Conservation (phyloP, 1,140 invertebrate species). For the Archivesica marissinica region DNA sequence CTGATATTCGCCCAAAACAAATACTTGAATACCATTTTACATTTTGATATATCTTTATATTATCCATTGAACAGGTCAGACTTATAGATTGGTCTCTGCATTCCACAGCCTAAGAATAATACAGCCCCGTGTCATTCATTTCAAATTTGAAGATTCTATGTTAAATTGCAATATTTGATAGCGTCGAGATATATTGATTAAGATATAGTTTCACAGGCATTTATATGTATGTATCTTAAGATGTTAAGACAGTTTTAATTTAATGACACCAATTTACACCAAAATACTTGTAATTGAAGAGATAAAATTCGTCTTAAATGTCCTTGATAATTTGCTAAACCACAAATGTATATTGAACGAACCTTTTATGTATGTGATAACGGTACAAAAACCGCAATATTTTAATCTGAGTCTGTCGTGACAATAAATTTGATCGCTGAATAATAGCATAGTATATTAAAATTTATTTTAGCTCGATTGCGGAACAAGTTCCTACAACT, state of each 20-base stretch:
- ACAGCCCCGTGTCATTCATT: background rate
- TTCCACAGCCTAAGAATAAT: background rate
- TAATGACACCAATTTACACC: slow-evolving; percentile 30
- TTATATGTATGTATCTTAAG: background rate
- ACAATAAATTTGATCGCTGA: too few relatives aligned
- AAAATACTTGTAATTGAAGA: slow-evolving; percentile 1
- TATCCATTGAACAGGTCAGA: slow-evolving; percentile 15
- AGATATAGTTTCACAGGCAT: slow-evolving; percentile 29
- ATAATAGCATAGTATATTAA: too few relatives aligned
- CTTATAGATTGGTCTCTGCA: slow-evolving; percentile 32
- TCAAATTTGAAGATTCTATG: slow-evolving; percentile 4
- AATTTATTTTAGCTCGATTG: too few relatives aligned
- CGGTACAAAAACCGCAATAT: too few relatives aligned
- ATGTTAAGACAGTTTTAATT: background rate
- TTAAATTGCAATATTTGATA: slow-evolving; percentile 30
- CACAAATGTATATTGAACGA: background rate
- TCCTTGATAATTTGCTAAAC: background rate
- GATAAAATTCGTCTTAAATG: background rate
- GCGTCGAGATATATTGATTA: slow-evolving; percentile 25
- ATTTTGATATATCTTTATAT: slow-evolving; percentile 34
- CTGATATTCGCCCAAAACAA: slow-evolving; percentile 14
- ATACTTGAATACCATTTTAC: slow-evolving; percentile 33
- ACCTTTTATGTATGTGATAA: too few relatives aligned
- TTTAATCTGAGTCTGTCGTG: too few relatives aligned
- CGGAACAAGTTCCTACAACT: too few relatives aligned